phyloP scores from a whole-genome alignment of 1,140 invertebrate genomes.

The Akabosia matsudoensis region DNA sequence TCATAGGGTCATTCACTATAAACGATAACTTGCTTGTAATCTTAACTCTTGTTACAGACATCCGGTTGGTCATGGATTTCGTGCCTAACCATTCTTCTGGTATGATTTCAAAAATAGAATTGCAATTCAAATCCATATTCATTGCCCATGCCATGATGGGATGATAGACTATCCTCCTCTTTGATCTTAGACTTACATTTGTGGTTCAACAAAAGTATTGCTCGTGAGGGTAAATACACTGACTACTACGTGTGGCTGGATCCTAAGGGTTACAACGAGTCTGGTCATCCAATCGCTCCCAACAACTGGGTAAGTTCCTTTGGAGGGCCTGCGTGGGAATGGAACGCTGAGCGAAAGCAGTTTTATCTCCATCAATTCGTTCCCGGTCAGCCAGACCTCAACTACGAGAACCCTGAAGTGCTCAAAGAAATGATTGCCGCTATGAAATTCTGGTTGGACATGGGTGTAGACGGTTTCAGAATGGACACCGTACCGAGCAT shows the following conservation, averaged over 20 bases:
- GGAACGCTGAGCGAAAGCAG: conserved; percentile 62
- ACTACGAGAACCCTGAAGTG: conserved; percentile 63
- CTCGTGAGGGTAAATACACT: conserved; percentile 55
- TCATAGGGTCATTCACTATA: too few species aligned
- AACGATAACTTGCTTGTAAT: too few species aligned
- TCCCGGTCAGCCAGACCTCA: conserved; percentile 69
- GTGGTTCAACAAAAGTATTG: conserved; percentile 66
- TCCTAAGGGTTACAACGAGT: conserved; percentile 40
- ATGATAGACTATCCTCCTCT: too few species aligned
- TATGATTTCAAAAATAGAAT: too few species aligned
- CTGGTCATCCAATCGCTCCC: conserved; percentile 49
- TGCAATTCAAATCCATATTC: too few species aligned
- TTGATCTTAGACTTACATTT: conserved; percentile 66
- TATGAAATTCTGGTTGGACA: conserved; percentile 67
- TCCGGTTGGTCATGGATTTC: conserved; percentile 63
- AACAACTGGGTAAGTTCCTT: conserved; percentile 66
- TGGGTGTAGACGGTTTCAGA: conserved; percentile 73
- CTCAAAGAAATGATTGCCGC: conserved; percentile 63
- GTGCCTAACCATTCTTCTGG: conserved; percentile 69
- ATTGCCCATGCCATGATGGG: too few species aligned
- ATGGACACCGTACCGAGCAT: conserved; percentile 65
- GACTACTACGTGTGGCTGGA: conserved; percentile 58
- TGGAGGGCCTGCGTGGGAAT: conserved; percentile 69
- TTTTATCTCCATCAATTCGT: conserved; percentile 74
- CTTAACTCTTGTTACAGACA: conserved; percentile 50